Conservation (phyloP, 2,888 invertebrate species). For the Bellardia bayeri region DNA sequence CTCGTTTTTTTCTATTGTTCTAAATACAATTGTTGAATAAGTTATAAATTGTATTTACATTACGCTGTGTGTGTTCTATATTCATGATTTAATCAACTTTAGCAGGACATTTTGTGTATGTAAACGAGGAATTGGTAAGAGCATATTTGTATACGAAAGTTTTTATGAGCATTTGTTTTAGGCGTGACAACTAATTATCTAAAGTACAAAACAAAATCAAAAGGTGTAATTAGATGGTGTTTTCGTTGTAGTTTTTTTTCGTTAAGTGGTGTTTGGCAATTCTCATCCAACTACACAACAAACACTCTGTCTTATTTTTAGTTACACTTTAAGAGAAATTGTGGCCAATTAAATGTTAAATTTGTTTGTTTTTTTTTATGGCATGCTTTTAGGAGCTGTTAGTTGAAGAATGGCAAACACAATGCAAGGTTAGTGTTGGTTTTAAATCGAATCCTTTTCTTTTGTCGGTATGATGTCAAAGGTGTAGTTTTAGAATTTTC, state of each 20-base stretch:
- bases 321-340: not conserved
- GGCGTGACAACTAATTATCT: slow-evolving; percentile 32
- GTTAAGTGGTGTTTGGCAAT: not conserved
- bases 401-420: not conserved
- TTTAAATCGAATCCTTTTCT: not conserved
- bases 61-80: not conserved
- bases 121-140: not conserved
- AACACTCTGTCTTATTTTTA: not conserved
- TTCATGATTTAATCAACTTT: not conserved
- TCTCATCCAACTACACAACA: not conserved
- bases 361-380: not conserved
- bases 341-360: not conserved
- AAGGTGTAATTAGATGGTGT: not conserved
- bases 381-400: not conserved
- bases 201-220: slow-evolving; percentile 1
- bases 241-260: not conserved
- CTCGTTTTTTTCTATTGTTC: not conserved
- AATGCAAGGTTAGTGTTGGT: not conserved
- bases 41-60: not conserved
- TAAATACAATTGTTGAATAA: not conserved
- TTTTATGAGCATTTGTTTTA: not conserved
- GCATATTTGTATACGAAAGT: not conserved
- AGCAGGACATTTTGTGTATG: not conserved
- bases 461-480: not conserved
- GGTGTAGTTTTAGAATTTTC: not conserved